Evolutionary conservation across 2,888 invertebrate genomes (phyloP).

Genomic region (Drosophila longiperda): DNA sequence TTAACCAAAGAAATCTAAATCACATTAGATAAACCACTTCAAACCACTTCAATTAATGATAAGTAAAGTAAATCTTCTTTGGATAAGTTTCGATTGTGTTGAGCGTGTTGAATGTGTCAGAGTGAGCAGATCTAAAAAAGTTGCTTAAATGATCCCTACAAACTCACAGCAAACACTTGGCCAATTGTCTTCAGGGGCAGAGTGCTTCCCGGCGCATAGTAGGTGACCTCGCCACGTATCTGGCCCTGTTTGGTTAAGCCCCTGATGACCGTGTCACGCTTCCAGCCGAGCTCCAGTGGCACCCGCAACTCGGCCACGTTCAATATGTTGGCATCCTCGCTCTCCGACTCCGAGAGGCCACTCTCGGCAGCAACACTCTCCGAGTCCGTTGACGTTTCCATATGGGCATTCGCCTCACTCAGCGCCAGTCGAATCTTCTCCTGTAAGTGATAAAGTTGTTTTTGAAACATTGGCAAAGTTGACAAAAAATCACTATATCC

Average conservation of each 20-base stretch:
- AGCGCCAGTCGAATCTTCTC: slow-evolving; percentile 87
- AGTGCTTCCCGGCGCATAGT: slow-evolving; percentile 89
- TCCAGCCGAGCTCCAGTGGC: slow-evolving; percentile 93
- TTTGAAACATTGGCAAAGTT: not conserved
- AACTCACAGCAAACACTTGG: slow-evolving; percentile 88
- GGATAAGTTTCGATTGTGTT: not conserved
- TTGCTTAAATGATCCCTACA: slow-evolving; percentile 67
- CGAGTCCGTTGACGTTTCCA: slow-evolving; percentile 87
- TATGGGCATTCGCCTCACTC: slow-evolving; percentile 86
- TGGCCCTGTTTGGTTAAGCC: slow-evolving; percentile 94
- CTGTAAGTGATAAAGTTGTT: slow-evolving; percentile 70
- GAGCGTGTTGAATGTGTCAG: slow-evolving; percentile 1
- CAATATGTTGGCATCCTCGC: slow-evolving; percentile 86
- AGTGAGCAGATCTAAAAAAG: not conserved
- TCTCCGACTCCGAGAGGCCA: slow-evolving; percentile 87
- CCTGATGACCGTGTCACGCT: slow-evolving; percentile 95
- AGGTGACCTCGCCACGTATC: slow-evolving; percentile 96
- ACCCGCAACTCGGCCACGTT: slow-evolving; percentile 87
- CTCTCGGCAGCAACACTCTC: slow-evolving; percentile 87
- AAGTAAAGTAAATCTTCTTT: not conserved
- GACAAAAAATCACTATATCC: not conserved
- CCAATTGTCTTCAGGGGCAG: slow-evolving; percentile 88
- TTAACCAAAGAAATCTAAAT: not conserved
- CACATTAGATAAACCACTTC: not conserved
- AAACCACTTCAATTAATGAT: not conserved